Evolutionary conservation across 1,140 invertebrate genomes (phyloP).

Genomic region (Sarcophaga bullata): DNA sequence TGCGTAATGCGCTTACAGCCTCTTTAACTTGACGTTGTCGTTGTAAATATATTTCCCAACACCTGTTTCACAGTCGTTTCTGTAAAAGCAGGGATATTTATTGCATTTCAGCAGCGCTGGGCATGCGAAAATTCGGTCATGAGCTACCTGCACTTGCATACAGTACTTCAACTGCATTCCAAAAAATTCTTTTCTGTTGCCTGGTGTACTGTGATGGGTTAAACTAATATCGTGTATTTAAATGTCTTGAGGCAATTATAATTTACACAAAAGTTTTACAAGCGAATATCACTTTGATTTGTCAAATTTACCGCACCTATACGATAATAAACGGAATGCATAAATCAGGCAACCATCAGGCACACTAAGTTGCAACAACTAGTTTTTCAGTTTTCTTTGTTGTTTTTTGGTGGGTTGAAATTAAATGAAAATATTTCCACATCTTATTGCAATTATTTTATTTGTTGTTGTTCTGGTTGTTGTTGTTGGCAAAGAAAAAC

Average conservation of each 20-base stretch:
- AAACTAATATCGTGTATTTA: not conserved
- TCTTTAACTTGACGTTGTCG: no score
- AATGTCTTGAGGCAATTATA: constrained; percentile 28
- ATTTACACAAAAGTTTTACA: constrained; percentile 27
- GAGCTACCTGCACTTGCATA: no score
- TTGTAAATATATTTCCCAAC: no score
- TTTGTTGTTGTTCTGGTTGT: not conserved
- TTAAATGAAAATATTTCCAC: constrained; percentile 11
- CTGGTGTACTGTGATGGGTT: not conserved
- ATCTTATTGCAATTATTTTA: constrained; percentile 31
- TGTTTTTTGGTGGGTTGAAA: not conserved
- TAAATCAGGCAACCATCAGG: not conserved
- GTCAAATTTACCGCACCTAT: constrained; percentile 29
- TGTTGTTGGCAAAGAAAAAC: no score
- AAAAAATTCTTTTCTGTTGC: no score
- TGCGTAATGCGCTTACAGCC: no score
- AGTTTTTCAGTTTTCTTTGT: constrained; percentile 4
- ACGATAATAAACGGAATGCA: not conserved
- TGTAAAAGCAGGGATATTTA: no score
- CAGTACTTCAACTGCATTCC: no score
- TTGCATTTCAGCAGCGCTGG: no score
- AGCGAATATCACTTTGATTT: constrained; percentile 33
- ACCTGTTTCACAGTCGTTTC: no score
- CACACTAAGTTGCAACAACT: not conserved
- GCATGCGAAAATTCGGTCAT: no score